Evolutionary conservation across 2,888 invertebrate species (phyloP).

Genomic region (Sinohyriopsis cumingii): DNA sequence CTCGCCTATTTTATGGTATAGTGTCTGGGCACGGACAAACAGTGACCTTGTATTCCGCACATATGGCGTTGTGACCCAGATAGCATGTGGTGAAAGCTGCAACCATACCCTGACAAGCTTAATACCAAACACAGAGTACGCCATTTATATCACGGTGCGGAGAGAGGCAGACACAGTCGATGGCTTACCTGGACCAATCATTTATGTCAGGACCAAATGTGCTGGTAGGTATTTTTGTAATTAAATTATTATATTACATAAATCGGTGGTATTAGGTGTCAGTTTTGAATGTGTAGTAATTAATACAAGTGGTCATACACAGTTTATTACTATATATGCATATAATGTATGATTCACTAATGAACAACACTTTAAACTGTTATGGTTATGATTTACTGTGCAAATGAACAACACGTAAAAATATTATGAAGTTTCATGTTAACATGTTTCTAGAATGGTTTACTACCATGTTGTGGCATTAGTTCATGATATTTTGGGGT

Average conservation of each 20-base stretch:
- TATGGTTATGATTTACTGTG: too few relatives aligned
- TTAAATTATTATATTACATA: background rate
- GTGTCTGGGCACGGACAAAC: conserved; percentile 42
- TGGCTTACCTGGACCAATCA: conserved; percentile 54
- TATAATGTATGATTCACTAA: too few relatives aligned
- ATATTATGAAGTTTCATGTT: too few relatives aligned
- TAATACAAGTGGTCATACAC: too few relatives aligned
- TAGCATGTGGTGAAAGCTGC: conserved; percentile 42
- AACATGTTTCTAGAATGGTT: too few relatives aligned
- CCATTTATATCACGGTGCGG: conserved; percentile 50
- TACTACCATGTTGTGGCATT: too few relatives aligned
- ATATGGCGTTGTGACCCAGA: conserved; percentile 36
- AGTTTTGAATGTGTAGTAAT: too few relatives aligned
- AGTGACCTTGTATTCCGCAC: conserved; percentile 32
- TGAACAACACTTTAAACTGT: too few relatives aligned
- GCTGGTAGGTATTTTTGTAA: conserved; percentile 38
- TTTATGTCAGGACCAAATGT: conserved; percentile 55
- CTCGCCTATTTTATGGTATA: conserved; percentile 58
- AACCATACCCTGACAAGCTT: conserved; percentile 53
- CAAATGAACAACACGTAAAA: too few relatives aligned
- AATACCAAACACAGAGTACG: conserved; percentile 58
- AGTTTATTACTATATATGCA: too few relatives aligned
- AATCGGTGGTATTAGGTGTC: too few relatives aligned
- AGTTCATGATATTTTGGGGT: too few relatives aligned
- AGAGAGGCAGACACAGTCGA: conserved; percentile 57